phyloP scores from a whole-genome alignment of 2,113 vertebrate species.

The Coregonus clupeaformis region DNA sequence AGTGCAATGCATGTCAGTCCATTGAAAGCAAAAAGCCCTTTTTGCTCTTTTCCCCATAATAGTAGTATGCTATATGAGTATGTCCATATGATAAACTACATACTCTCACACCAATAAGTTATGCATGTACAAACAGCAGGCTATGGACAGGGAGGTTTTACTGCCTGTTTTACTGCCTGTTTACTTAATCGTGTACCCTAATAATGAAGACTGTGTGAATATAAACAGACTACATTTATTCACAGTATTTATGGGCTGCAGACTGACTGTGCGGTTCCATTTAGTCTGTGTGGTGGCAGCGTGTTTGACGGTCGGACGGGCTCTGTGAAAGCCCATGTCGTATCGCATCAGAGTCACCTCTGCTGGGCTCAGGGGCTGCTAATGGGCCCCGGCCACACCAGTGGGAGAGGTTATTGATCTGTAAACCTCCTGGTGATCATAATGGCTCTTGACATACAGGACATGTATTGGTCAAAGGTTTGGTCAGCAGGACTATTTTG shows the following conservation, averaged over 20 bases:
- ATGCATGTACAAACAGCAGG: neutral
- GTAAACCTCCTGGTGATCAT: slow-evolving; percentile 29
- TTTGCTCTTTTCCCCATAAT: neutral
- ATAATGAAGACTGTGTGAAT: neutral
- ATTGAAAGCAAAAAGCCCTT: too few relatives aligned
- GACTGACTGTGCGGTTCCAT: neutral
- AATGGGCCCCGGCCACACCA: slow-evolving; percentile 51
- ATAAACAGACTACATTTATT: neutral
- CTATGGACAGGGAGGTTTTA: neutral
- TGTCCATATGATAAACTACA: neutral
- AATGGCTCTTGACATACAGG: slow-evolving; percentile 15
- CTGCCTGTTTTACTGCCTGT: too few relatives aligned
- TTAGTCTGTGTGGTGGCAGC: neutral
- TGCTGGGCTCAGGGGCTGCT: slow-evolving; percentile 46
- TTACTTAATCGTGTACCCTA: too few relatives aligned
- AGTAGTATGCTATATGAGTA: neutral
- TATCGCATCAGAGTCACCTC: slow-evolving; percentile 65
- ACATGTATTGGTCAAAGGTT: slow-evolving; percentile 27
- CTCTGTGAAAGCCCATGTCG: slow-evolving; percentile 64
- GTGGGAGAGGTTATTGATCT: slow-evolving; percentile 46
- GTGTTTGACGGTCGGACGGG: slow-evolving; percentile 37
- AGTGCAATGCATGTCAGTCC: neutral
- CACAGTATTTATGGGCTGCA: neutral
- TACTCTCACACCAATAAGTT: neutral
- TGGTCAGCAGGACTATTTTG: neutral